phyloP scores from a whole-genome alignment of 2,888 invertebrate species.

The Andrena praecox region DNA sequence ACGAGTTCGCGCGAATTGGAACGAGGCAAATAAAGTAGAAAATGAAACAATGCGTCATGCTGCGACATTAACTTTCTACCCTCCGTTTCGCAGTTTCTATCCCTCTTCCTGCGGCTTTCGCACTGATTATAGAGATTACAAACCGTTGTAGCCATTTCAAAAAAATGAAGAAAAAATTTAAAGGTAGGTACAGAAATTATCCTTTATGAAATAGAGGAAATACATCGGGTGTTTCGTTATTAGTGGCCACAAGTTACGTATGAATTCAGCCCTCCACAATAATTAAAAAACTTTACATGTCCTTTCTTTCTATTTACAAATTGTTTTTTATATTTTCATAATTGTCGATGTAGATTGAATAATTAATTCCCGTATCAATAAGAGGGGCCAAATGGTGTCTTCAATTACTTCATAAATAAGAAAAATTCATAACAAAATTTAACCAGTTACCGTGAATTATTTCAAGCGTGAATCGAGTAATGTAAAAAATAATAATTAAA shows the following conservation, averaged over 20 bases:
- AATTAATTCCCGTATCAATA: too few relatives aligned
- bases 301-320: neutral
- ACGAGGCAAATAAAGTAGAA: conserved; percentile 51
- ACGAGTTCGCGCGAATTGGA: conserved; percentile 24
- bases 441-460: too few relatives aligned
- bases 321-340: neutral
- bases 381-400: too few relatives aligned
- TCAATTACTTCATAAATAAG: too few relatives aligned
- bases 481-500: too few relatives aligned
- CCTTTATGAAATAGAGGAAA: neutral
- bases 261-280: too few relatives aligned
- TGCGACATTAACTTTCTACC: conserved; percentile 67
- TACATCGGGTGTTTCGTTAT: neutral
- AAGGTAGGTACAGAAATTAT: neutral
- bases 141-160: conserved; percentile 5
- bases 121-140: conserved; percentile 40
- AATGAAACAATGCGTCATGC: conserved; percentile 65
- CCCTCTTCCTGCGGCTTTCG: conserved; percentile 21
- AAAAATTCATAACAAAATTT: too few relatives aligned
- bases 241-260: too few relatives aligned
- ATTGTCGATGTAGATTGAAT: too few relatives aligned
- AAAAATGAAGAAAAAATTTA: neutral
- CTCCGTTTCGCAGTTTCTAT: conserved; percentile 22
- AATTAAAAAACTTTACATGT: too few relatives aligned
- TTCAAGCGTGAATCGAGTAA: too few relatives aligned